Evolutionary conservation across 2,797 vertebrate species (phyloP).

Genomic region (Melanotaenia boesemani): DNA sequence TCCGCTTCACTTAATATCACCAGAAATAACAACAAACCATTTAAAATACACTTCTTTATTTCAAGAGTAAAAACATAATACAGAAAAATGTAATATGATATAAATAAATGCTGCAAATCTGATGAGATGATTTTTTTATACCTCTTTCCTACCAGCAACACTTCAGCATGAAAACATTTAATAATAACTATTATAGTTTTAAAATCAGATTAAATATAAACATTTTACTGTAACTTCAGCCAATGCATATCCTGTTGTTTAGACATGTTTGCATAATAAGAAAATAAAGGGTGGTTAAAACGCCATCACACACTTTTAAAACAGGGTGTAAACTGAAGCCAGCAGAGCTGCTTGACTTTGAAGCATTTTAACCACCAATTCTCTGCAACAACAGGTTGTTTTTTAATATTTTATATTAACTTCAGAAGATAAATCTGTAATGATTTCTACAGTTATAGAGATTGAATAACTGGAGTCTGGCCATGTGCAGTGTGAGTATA

Average conservation of each 20-base stretch:
- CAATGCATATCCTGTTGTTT: constrained; percentile 67
- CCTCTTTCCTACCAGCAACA: constrained; percentile 53
- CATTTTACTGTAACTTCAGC: constrained; percentile 42
- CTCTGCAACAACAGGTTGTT: constrained; percentile 36
- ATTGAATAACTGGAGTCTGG: constrained; percentile 27
- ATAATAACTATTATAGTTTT: constrained; percentile 45
- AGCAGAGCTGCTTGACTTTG: constrained; percentile 36
- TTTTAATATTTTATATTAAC: constrained; percentile 41
- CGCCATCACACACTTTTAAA: constrained; percentile 55
- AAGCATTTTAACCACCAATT: constrained; percentile 39
- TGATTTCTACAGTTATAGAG: constrained; percentile 15
- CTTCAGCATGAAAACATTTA: constrained; percentile 60
- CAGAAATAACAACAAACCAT: constrained; percentile 5
- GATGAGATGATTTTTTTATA: constrained; percentile 56
- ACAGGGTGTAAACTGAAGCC: constrained; percentile 63
- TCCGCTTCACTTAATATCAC: not conserved
- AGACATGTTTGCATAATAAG: constrained; percentile 45
- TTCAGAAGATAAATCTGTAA: not conserved
- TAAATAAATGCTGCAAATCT: constrained; percentile 76
- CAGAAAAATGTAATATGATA: constrained; percentile 65
- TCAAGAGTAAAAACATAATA: constrained; percentile 80
- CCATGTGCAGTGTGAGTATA: not conserved
- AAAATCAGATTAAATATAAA: constrained; percentile 63
- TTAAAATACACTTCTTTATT: constrained; percentile 82
- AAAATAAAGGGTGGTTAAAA: constrained; percentile 54